Percentiles rank a stretch among this genome's conserved stretches.
Evolutionary conservation across 1,140 invertebrate genomes (phyloP).

Genomic region (Bombus superbus): DNA sequence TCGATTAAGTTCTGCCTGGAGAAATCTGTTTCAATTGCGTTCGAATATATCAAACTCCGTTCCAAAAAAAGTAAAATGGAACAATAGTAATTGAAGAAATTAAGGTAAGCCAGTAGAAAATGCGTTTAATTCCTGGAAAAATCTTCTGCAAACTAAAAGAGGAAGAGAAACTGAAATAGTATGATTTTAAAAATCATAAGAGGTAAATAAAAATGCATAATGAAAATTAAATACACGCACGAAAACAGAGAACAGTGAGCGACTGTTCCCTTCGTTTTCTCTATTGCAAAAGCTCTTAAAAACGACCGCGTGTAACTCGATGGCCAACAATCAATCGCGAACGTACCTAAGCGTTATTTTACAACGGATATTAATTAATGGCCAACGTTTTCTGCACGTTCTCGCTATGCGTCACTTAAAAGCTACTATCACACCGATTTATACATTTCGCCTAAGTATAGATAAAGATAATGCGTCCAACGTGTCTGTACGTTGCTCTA

Average conservation of each 20-base stretch:
- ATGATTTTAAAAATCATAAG: slow-evolving; percentile 11
- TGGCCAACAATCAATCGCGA: slow-evolving; percentile 47
- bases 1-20: slow-evolving; percentile 1
- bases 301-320: slow-evolving; percentile 44
- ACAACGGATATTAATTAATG: slow-evolving; percentile 67
- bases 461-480: slow-evolving; percentile 69
- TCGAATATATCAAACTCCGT: not conserved
- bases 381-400: slow-evolving; percentile 73
- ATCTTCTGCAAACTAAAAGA: not conserved
- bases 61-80: not conserved
- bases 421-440: slow-evolving; percentile 83
- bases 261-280: not conserved
- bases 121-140: not conserved
- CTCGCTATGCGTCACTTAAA: slow-evolving; percentile 75
- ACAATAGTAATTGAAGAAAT: not conserved
- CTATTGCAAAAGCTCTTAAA: slow-evolving; percentile 63
- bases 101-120: not conserved
- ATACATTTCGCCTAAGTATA: slow-evolving; percentile 76
- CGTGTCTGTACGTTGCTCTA: slow-evolving; percentile 18
- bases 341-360: slow-evolving; percentile 56
- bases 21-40: not conserved
- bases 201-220: slow-evolving; percentile 69
- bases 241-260: slow-evolving; percentile 41
- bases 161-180: not conserved
- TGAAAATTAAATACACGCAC: slow-evolving; percentile 26